Evolutionary conservation across 2,888 invertebrate species (phyloP).

Genomic region (Epirrhoe tristata): DNA sequence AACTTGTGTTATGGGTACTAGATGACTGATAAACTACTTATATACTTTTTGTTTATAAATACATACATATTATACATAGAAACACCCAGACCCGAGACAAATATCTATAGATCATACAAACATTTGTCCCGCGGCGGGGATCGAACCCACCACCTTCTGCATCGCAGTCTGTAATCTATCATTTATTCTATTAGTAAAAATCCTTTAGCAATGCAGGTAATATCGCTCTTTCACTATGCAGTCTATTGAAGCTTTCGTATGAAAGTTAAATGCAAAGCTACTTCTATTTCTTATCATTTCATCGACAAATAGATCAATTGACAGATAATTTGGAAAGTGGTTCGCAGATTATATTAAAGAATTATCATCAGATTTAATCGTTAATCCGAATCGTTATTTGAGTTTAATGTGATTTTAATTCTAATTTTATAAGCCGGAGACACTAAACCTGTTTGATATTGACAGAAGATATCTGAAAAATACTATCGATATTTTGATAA

Average conservation of each 20-base stretch:
- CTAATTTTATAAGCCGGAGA: constrained; percentile 8
- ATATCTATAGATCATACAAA: too few relatives aligned
- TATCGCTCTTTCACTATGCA: too few relatives aligned
- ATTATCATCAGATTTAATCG: constrained; percentile 5
- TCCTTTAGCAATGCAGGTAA: too few relatives aligned
- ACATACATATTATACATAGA: too few relatives aligned
- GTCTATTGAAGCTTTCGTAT: not conserved
- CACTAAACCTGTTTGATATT: constrained; percentile 11
- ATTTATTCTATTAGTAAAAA: too few relatives aligned
- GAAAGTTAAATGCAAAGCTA: not conserved
- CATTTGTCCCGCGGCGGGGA: too few relatives aligned
- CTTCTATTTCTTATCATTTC: not conserved
- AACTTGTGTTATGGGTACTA: too few relatives aligned
- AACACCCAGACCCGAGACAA: too few relatives aligned
- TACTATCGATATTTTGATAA: not conserved
- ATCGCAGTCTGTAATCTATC: too few relatives aligned
- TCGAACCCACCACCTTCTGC: too few relatives aligned
- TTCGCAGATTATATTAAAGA: constrained; percentile 14
- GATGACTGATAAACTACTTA: too few relatives aligned
- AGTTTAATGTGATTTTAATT: constrained; percentile 19
- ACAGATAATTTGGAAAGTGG: constrained; percentile 20
- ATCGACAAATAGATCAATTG: constrained; percentile 7
- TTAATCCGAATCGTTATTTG: constrained; percentile 8
- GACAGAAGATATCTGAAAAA: not conserved
- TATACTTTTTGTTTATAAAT: too few relatives aligned